Base-by-base conservation (phyloP, 1,140 invertebrate species). In the Elymnias hypermnestra region DNA sequence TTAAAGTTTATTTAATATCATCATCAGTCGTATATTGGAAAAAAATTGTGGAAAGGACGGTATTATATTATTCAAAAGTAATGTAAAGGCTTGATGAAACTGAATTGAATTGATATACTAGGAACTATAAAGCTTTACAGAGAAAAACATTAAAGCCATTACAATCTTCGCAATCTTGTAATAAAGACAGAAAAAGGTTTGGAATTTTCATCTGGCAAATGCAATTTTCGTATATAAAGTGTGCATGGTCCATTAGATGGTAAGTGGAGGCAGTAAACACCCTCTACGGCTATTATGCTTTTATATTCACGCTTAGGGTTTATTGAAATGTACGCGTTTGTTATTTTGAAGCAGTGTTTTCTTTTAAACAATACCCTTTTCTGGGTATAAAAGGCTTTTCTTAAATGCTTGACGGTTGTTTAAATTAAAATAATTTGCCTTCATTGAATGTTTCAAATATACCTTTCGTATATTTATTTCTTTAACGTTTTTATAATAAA, bases 171-270 rank as follows among this genome's bases (percentile, higher is more conserved):
- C 26, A 29, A 14, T 14, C 40, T 21, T 10, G 33, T 48, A 35
- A 42, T 57, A 49, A 58, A 48, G 43, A 61, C 52, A 51, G 53
- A 55, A 57, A 57, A 45, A n/a, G 37, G 31, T 35, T 15, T 39
- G 49, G 56, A 62, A 73, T 70, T 66, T 72, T 70, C 57, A 73
- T 70, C 53, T 47, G 39, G 52, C 38, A 57, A 68, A 69, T 77
- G 73, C 69, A 74, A 74, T 77, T 77, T 77, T 71, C 55, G 57
- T 63, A 67, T 72, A 73, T 78, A 78, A 73, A 78, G 58, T 72
- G 72, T 70, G 67, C 63, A 77, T 69, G 69, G 64, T 62, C 71
- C 73, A 77, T 77, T 77, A 74, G 69, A 61, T 64, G 53, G 66
- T 72, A 63, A 68, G 70, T 61, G 57, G 59, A 48, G 50, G 55